A percentile compares a stretch with the other conserved stretches of the same genome.
Evolutionary conservation across 2,113 vertebrate genomes (phyloP).

Genomic region (Oreocharis arfaki): DNA sequence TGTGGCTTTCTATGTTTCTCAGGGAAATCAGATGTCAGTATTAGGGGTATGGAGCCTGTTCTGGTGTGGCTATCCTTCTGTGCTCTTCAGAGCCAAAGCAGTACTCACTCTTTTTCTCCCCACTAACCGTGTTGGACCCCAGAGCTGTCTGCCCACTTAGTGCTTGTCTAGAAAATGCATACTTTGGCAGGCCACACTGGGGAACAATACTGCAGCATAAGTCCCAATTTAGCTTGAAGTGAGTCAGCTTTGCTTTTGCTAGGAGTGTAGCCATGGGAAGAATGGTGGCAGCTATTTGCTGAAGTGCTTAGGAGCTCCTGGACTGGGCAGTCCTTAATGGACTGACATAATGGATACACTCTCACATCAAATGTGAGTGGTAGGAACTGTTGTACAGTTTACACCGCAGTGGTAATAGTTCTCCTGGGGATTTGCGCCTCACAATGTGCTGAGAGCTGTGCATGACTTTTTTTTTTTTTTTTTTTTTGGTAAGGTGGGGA

Average conservation of each 20-base stretch:
- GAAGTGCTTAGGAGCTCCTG: background rate
- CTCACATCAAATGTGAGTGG: background rate
- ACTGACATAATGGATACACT: background rate
- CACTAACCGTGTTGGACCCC: accelerated
- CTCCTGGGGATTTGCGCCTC: background rate
- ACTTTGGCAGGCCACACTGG: background rate
- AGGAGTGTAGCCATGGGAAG: accelerated
- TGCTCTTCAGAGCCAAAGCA: background rate
- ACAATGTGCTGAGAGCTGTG: background rate
- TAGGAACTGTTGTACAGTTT: background rate
- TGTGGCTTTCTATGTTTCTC: background rate
- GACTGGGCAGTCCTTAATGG: background rate
- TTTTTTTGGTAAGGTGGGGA: too few species aligned
- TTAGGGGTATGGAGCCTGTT: background rate
- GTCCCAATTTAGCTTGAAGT: background rate
- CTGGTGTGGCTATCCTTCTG: background rate
- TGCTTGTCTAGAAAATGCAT: background rate
- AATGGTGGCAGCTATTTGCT: background rate
- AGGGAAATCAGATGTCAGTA: background rate
- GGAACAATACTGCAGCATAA: background rate
- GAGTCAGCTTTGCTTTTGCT: background rate
- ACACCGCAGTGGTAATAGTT: background rate
- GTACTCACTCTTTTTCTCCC: background rate
- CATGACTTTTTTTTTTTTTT: background rate
- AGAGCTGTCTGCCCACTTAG: background rate